phyloP scores from a whole-genome alignment of 2,797 vertebrate species.

The Naso thynnoides region DNA sequence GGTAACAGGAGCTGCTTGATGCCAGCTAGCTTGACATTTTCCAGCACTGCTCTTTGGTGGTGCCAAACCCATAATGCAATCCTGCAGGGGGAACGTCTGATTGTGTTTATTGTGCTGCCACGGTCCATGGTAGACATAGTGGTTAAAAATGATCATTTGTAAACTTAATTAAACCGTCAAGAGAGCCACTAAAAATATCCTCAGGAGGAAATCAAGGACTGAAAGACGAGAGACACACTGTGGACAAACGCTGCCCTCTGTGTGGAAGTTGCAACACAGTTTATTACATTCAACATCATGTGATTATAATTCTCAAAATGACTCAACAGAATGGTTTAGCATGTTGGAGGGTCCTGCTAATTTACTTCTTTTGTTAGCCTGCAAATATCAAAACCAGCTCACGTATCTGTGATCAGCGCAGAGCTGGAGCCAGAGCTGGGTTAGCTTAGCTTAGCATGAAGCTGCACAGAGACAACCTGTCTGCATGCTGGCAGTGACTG shows the following conservation, averaged over 20 bases:
- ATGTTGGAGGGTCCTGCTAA: not conserved
- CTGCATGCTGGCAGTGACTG: too few species aligned
- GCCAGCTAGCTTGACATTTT: conserved; percentile 74
- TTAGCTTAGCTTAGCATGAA: conserved; percentile 3
- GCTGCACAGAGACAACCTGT: not conserved
- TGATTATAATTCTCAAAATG: not conserved
- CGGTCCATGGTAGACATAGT: conserved; percentile 35
- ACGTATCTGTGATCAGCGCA: not conserved
- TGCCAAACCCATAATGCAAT: conserved; percentile 61
- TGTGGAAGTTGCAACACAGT: not conserved
- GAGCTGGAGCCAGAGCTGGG: not conserved
- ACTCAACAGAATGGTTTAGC: too few species aligned
- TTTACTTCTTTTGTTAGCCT: not conserved
- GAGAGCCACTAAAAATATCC: conserved; percentile 61
- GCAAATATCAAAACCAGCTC: not conserved
- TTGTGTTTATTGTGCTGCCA: conserved; percentile 70
- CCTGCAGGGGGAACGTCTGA: conserved; percentile 64
- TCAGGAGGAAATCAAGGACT: conserved; percentile 37
- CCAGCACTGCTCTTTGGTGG: conserved; percentile 57
- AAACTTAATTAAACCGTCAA: conserved; percentile 67
- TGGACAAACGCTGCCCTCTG: conserved; percentile 18
- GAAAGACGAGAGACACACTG: not conserved
- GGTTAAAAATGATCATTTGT: conserved; percentile 63
- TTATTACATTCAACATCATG: not conserved
- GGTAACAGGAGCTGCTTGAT: conserved; percentile 76